These are phyloP conservation scores for Genyomyrus donnyi DNA, from an alignment of 2,113 vertebrate genomes.

Conservation along the genomic window DNA sequence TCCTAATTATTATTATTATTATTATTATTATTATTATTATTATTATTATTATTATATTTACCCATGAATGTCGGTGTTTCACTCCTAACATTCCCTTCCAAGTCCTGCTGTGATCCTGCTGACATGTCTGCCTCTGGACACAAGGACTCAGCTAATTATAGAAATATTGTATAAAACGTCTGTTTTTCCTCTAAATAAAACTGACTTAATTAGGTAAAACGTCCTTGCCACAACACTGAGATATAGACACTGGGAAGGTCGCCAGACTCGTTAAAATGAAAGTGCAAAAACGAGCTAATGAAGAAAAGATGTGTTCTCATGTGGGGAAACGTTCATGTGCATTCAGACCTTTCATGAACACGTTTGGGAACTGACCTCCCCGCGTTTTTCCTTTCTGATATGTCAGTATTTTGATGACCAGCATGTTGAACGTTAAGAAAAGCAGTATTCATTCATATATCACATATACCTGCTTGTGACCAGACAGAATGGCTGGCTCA, in stretches of 20 bases:
- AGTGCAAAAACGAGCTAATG: slow-evolving; percentile 15
- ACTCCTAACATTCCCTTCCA: background rate
- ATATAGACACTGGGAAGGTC: slow-evolving; percentile 1
- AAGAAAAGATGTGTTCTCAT: slow-evolving; percentile 14
- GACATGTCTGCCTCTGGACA: background rate
- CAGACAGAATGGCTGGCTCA: background rate
- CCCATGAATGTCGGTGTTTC: background rate
- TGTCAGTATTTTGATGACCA: background rate
- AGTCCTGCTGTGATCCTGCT: background rate
- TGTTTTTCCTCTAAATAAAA: background rate
- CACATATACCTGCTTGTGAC: background rate
- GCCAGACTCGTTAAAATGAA: slow-evolving; percentile 20
- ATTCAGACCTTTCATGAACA: background rate
- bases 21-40: background rate
- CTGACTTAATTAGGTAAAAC: background rate
- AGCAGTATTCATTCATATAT: background rate
- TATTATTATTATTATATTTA: background rate
- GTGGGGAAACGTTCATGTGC: background rate
- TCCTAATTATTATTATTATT: background rate
- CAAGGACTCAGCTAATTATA: slow-evolving; percentile 13
- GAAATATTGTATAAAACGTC: slow-evolving; percentile 6
- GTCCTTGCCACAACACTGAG: slow-evolving; percentile 9
- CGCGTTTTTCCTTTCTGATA: background rate
- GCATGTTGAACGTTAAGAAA: background rate
- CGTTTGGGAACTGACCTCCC: background rate